Evolutionary conservation across 1,140 invertebrate species (phyloP), one percentile per base, ranked within the genome.

Genomic region (Whitmania pigra): DNA sequence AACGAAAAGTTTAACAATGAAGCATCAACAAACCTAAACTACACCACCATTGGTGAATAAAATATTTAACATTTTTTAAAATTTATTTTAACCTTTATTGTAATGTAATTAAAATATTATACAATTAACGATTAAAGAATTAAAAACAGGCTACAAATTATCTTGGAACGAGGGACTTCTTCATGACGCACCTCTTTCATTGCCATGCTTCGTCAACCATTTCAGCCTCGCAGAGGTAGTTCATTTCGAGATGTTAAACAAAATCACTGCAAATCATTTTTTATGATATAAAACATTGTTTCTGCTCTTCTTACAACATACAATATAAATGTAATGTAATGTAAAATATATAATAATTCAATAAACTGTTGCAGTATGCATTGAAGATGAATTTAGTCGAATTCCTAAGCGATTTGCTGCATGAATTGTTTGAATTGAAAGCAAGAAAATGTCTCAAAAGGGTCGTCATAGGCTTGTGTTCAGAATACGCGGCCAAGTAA

Each of bases 241-340:
- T n/a, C 25, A 5, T 4, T 57, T 57, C n/a, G 20, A 3, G 25
- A 20, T n/a, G 5, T n/a, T 57, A 57, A 57, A 57, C 25, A 57
- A 3, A 57, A 4, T 25, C 54, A 57, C 20, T 25, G 9, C 54
- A 25, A n/a, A n/a, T n/a, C 54, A 57, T 57, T n/a, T 57, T n/a
- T 57, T 57, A 9, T n/a, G 2, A n/a, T 4, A 57, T n/a, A 57
- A 57, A 57, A 57, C 54, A 57, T 57, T 57, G 31, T 6, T 36
- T 36, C 31, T 57, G 9, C 5, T 57, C 2, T 57, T 4, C 2
- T 4, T 20, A 9, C 9, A 57, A 57, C 9, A n/a, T 57, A 9
- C 54, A 57, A 57, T n/a, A 9, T 57, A 57, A 57, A 57, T 57
- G 20, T 25, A 57, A 57, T 57, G 54, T 9, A 57, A 57, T 57